phyloP scores from a whole-genome alignment of 2,797 vertebrate species.

The Cynopterus sphinx region DNA sequence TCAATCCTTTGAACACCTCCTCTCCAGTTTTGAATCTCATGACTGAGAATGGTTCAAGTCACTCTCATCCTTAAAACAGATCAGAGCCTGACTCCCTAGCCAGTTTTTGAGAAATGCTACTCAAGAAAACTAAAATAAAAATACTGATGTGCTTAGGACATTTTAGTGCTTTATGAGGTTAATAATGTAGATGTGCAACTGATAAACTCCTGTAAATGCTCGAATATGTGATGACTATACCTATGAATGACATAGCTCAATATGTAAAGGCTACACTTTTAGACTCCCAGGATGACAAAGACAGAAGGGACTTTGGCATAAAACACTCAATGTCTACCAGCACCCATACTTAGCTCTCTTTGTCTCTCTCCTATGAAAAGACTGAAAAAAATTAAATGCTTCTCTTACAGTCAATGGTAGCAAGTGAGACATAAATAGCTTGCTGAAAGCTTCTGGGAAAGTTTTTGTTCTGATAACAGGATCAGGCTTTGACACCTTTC shows the following conservation, averaged over 20 bases:
- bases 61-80: background rate
- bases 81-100: background rate
- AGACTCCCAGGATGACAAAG: background rate
- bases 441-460: background rate
- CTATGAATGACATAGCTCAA: background rate
- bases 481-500: background rate
- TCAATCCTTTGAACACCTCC: background rate
- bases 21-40: background rate
- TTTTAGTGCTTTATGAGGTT: background rate
- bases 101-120: background rate
- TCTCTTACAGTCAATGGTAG: background rate
- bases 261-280: background rate
- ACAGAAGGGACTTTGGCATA: background rate
- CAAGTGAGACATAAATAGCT: background rate
- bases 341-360: background rate
- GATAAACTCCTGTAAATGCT: background rate
- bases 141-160: background rate
- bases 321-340: background rate
- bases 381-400: background rate
- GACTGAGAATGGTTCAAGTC: background rate
- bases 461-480: background rate
- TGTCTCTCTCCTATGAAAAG: background rate
- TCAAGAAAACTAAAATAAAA: background rate
- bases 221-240: fast-evolving
- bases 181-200: background rate